Evolutionary conservation across 2,888 invertebrate genomes (phyloP), one percentile per base, ranked within the genome.

Genomic region (Caenorhabditis becei): DNA sequence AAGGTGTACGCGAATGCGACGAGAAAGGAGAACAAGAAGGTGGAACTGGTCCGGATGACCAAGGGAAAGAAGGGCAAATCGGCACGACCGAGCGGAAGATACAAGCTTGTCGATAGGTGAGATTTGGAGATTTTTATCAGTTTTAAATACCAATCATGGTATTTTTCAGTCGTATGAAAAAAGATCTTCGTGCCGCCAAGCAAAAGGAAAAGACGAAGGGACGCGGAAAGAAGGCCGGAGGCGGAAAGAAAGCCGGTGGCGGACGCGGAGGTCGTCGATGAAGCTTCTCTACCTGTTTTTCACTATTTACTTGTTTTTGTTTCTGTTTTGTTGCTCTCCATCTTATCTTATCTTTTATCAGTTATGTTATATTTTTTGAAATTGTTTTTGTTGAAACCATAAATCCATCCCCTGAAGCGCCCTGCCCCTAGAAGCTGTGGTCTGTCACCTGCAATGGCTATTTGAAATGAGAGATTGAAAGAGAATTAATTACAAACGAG

Each of bases 11-110:
- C 95, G 92, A 92, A 92, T 20, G 90, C 93, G 28, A 88, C 87
- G 20, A 77, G 83, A 24, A 86, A 87, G 32, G 95, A 95, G 83
- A 96, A 96, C 92, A 95, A 95, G 91, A 96, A 97, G 92, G 93
- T 96, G 0, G 95, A 95, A 0, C 97, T 98, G 91, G 96, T 97
- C 0, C 97, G 98, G 0, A 95, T 97, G 37, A 97, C 96, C 92
- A 98, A 96, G 67, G 91, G 90, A 67, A 88, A 87, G 80, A 85
- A 86, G 23, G 91, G 91, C 41, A 83, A 72, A 11, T 54, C 63
- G 1, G 65, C 77, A 7, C 78, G 89, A 62, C 90, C 91, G 1
- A 74, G 70, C 26, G 91, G 91, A 65, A 86, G 77, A n/a, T 91
- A 89, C 82, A 88, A 88, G 77, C 80, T 83, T 32, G 86, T 86